Base-by-base conservation (phyloP, 92 coral and sea anemone species). In the Epizoanthus rinbou region DNA sequence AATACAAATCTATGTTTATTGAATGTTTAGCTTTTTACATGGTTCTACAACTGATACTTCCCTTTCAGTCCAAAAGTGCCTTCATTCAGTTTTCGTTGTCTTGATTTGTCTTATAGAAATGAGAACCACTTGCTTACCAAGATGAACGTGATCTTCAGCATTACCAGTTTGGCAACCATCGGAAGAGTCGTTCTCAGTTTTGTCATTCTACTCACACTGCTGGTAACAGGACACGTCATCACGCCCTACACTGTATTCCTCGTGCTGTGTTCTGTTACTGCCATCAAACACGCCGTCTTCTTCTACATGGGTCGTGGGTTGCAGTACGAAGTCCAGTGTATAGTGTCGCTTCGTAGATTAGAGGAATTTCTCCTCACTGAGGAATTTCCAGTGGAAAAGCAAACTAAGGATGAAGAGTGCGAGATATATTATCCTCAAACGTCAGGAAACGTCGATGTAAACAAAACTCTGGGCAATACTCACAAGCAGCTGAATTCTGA, bases 241-340 rank as follows among this genome's bases (percentile, higher is more conserved):
- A 62, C 67, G 11, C 67, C 67, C 11, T 62, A 62, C 33, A 62
- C 3, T 9, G 67, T 62, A 4, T 62, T 62, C 33, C 19, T n/a
- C 19, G 67, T 62, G 67, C 67, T 62, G 4, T 19, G 28, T 21
- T 62, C 67, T 22, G 28, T 25, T 2, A 62, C 23, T 22, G 67
- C 19, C 67, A 7, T 62, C 28, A 62, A n/a, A 62, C 33, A 21
- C 6, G 67, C 31, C 14, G 33, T 18, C 31, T 62, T 62, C 33
- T 21, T 62, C 67, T 62, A 62, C 67, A 9, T 62, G 67, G 67
- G 67, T 62, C 28, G 23, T 62, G 67, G 67, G 28, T 62, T 62
- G 67, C 67, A 62, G n/a, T 62, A 62, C 28, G 67, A 62, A 13
- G 67, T 25, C 15, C 67, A 62, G 28, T 62, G 67, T 13, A 18